phyloP scores from a whole-genome alignment of 2,888 invertebrate genomes.

The Desoria tigrina region DNA sequence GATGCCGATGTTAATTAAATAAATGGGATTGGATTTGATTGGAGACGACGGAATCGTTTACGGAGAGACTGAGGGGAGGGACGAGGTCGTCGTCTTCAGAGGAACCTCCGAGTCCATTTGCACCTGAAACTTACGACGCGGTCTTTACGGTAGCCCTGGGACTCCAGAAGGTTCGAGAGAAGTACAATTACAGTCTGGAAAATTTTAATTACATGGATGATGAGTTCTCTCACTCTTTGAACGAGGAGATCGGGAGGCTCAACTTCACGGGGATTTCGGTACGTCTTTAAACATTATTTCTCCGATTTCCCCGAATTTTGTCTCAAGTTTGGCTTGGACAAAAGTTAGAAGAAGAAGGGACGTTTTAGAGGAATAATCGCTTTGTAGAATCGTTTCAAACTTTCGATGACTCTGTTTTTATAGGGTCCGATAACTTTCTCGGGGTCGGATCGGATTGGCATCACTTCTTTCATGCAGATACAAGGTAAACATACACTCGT shows the following conservation, averaged over 20 bases:
- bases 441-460: slow-evolving; percentile 83
- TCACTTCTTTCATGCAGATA: slow-evolving; percentile 83
- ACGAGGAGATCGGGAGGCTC: slow-evolving; percentile 70
- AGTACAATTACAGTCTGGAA: slow-evolving; percentile 60
- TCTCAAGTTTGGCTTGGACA: not conserved
- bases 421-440: slow-evolving; percentile 90
- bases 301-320: slow-evolving; percentile 8
- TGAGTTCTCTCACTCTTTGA: slow-evolving; percentile 71
- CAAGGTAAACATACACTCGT: slow-evolving; percentile 68
- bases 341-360: not conserved
- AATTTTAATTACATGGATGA: slow-evolving; percentile 72
- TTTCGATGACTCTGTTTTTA: slow-evolving; percentile 39
- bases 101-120: slow-evolving; percentile 4
- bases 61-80: slow-evolving; percentile 27
- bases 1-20: slow-evolving; percentile 12
- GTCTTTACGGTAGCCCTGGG: slow-evolving; percentile 86
- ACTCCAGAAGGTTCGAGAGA: slow-evolving; percentile 62
- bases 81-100: not conserved
- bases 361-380: not conserved
- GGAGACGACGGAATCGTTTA: slow-evolving; percentile 35
- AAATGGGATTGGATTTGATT: slow-evolving; percentile 18
- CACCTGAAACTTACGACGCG: slow-evolving; percentile 72
- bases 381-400: not conserved
- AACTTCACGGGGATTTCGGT: slow-evolving; percentile 85
- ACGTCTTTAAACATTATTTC: slow-evolving; percentile 61